Percentiles rank a stretch among this genome's conserved stretches.
These are phyloP conservation scores for Delphinus delphis DNA, from an alignment of 2,113 vertebrate species.

Conservation along the genomic window DNA sequence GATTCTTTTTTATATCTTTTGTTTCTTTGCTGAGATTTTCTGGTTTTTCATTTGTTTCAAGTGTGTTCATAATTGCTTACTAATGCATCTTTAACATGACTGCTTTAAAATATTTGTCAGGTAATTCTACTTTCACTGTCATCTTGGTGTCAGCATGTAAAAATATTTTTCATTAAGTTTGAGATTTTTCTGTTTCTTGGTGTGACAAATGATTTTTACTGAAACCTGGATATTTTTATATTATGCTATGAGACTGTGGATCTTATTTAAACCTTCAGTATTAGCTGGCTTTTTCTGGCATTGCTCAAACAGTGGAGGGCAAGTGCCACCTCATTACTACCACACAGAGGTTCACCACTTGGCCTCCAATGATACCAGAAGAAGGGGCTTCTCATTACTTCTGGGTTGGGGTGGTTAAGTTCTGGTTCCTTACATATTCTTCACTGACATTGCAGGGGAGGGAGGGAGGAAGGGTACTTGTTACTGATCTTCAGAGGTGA, in stretches of 20 bases:
- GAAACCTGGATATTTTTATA: neutral
- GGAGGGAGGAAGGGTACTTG: neutral
- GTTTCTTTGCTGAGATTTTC: neutral
- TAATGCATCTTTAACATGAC: neutral
- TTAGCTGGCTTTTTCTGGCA: neutral
- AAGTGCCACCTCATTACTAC: neutral
- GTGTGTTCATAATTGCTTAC: neutral
- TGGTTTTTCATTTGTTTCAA: neutral
- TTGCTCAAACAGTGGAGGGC: neutral
- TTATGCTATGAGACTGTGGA: neutral
- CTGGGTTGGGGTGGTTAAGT: neutral
- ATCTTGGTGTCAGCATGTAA: neutral
- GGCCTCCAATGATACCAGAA: neutral
- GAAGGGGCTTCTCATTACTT: neutral
- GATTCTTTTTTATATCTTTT: neutral
- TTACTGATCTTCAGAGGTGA: neutral
- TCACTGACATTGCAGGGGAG: no score
- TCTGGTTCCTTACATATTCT: neutral
- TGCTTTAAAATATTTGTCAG: neutral
- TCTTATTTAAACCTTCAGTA: neutral
- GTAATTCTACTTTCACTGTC: neutral
- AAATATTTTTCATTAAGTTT: neutral
- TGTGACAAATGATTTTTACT: neutral
- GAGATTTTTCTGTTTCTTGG: neutral
- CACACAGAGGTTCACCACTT: neutral